phyloP scores from a whole-genome alignment of 1,140 invertebrate species.

The Scaptomyza graminum region DNA sequence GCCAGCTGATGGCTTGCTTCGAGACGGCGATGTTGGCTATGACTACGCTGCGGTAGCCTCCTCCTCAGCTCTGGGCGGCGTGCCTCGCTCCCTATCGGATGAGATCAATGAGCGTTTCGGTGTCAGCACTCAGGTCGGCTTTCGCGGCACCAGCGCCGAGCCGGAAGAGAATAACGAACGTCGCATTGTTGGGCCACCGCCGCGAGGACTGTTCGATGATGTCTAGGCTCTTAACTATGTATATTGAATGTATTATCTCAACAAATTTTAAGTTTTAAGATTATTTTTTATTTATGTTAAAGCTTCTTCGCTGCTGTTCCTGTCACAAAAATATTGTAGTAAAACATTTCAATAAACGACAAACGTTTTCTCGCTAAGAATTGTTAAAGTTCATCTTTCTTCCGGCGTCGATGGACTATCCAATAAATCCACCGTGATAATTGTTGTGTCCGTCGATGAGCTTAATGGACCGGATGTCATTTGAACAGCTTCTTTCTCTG shows the following conservation, averaged over 20 bases:
- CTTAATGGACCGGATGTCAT: too few species aligned
- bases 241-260: conserved; percentile 42
- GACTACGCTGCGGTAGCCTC: conserved; percentile 68
- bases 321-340: conserved; percentile 51
- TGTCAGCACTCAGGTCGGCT: conserved; percentile 84
- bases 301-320: conserved; percentile 57
- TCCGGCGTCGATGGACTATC: too few species aligned
- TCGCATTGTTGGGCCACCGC: conserved; percentile 87
- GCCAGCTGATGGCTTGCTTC: conserved; percentile 77
- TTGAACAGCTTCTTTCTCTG: not conserved
- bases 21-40: conserved; percentile 77
- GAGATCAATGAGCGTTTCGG: conserved; percentile 87
- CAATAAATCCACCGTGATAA: too few species aligned
- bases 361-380: conserved; percentile 14
- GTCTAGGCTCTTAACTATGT: conserved; percentile 84
- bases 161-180: conserved; percentile 83
- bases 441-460: too few species aligned
- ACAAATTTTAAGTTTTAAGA: conserved; percentile 39
- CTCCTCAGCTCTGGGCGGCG: conserved; percentile 62
- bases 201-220: conserved; percentile 93
- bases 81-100: conserved; percentile 84
- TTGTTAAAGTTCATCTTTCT: too few species aligned
- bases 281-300: conserved; percentile 55
- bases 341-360: conserved; percentile 50
- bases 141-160: conserved; percentile 60